These are phyloP conservation scores for Rattus rattus DNA, from an alignment of 2,113 vertebrate genomes.

Conservation along the genomic window DNA sequence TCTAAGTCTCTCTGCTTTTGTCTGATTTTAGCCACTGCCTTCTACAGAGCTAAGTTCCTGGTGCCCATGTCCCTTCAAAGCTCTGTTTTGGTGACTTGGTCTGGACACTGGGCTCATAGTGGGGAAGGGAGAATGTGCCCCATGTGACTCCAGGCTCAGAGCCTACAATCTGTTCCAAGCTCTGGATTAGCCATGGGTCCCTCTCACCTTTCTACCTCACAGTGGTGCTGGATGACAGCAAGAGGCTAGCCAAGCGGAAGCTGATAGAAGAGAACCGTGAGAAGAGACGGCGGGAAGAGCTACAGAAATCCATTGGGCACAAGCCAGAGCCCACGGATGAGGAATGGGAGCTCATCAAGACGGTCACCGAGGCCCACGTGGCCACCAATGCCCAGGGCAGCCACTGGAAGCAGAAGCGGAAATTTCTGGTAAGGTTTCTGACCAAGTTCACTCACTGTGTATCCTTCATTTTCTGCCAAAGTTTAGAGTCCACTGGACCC, in stretches of 20 bases:
- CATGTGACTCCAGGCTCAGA: not conserved
- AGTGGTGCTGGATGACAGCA: constrained; percentile 99
- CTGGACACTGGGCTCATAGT: not conserved
- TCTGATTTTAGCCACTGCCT: not conserved
- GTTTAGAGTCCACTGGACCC: not conserved
- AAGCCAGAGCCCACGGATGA: constrained; percentile 95
- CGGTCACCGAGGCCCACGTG: constrained; percentile 97
- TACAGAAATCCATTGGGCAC: constrained; percentile 94
- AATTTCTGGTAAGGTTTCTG: constrained; percentile 93
- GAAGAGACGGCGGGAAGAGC: constrained; percentile 93
- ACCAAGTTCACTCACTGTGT: rapidly evolving
- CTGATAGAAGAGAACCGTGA: constrained; percentile 98
- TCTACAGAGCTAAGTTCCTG: not conserved
- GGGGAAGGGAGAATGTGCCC: not conserved
- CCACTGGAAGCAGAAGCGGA: constrained; percentile 99
- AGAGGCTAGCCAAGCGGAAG: constrained; percentile 96
- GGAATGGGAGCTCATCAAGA: constrained; percentile 97
- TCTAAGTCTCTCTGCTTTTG: not conserved
- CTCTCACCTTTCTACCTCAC: constrained; percentile 41
- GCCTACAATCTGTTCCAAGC: not conserved
- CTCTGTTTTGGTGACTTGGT: not conserved
- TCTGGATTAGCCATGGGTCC: not conserved
- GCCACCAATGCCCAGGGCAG: constrained; percentile 98
- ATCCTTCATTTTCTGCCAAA: rapidly evolving
- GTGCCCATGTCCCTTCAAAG: not conserved